phyloP scores from a whole-genome alignment of 2,113 vertebrate species.

The Rhegmatorhina hoffmannsi region DNA sequence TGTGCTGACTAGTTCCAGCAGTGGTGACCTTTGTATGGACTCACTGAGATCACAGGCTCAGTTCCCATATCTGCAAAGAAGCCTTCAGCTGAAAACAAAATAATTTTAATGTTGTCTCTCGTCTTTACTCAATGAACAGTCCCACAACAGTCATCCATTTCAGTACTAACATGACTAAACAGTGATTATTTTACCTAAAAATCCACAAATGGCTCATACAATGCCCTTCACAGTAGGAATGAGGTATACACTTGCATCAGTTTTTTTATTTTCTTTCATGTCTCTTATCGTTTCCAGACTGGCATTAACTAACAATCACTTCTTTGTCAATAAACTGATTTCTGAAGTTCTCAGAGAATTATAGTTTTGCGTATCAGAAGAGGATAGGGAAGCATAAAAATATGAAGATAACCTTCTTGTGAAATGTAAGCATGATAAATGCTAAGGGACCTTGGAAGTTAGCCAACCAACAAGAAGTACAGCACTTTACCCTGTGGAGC shows the following conservation, averaged over 20 bases:
- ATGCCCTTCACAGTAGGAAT: not conserved
- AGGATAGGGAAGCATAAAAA: not conserved
- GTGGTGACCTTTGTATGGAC: conserved; percentile 26
- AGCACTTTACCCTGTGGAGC: not conserved
- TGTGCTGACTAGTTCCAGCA: not conserved
- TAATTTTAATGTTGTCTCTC: not conserved
- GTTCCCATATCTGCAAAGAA: not conserved
- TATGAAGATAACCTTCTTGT: not conserved
- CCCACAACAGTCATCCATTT: not conserved
- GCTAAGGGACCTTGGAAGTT: not conserved
- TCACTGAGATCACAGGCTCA: not conserved
- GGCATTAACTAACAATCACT: not conserved
- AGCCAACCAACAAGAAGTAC: not conserved
- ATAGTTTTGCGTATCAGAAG: not conserved
- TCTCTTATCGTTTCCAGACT: not conserved
- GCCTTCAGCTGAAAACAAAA: conserved; percentile 1
- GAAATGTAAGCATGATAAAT: not conserved
- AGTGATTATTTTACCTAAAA: not conserved
- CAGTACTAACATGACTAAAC: not conserved
- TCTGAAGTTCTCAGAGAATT: not conserved
- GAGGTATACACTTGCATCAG: not conserved
- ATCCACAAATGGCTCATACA: not conserved
- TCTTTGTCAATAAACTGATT: not conserved
- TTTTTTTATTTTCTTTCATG: not conserved
- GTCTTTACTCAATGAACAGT: not conserved